These are phyloP conservation scores for Syrrhaptes paradoxus DNA, from an alignment of 2,113 vertebrate genomes.

Conservation along the genomic window DNA sequence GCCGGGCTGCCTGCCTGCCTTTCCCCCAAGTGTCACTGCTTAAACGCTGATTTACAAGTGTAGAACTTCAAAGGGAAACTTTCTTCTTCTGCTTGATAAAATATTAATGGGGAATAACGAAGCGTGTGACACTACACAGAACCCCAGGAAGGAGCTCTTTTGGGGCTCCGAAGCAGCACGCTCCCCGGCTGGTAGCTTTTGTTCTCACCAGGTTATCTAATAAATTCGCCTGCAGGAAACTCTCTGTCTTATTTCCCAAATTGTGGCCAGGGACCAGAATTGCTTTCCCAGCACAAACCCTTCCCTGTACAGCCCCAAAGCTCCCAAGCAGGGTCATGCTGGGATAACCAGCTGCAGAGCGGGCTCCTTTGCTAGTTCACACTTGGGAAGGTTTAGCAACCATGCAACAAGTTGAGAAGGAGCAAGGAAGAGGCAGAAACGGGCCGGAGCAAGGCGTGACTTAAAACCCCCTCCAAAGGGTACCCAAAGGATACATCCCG, in stretches of 20 bases:
- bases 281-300: neutral
- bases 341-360: neutral
- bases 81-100: slow-evolving; percentile 13
- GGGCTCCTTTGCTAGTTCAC: neutral
- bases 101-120: neutral
- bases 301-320: neutral
- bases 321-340: fast-evolving
- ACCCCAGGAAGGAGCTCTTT: neutral
- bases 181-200: neutral
- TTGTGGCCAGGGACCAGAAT: neutral
- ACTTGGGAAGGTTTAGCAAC: neutral
- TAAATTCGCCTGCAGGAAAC: neutral
- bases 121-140: neutral
- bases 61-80: slow-evolving; percentile 46
- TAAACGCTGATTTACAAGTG: slow-evolving; percentile 40
- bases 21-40: slow-evolving; percentile 27
- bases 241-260: neutral
- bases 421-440: neutral
- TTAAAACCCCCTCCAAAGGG: neutral
- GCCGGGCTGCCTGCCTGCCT: neutral
- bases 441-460: neutral
- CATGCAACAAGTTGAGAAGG: neutral
- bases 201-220: neutral
- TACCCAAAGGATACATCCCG: neutral
- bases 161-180: neutral